These are phyloP conservation scores for Poeciliopsis occidentalis DNA, from an alignment of 2,113 vertebrate species.

Conservation along the genomic window DNA sequence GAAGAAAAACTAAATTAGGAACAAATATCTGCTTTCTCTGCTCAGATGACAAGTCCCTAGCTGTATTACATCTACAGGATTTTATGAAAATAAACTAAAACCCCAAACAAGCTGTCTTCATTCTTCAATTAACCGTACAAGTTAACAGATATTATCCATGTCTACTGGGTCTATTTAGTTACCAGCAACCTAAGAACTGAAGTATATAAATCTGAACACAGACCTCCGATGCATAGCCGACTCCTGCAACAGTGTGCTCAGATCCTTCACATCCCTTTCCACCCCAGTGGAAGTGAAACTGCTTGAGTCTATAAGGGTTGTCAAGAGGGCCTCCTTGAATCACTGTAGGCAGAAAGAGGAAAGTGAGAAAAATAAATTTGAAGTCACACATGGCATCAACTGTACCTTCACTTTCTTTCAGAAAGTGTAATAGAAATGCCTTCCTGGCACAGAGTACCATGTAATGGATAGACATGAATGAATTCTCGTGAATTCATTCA, in stretches of 20 bases:
- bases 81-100: neutral
- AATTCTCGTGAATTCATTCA: too few relatives aligned
- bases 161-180: neutral
- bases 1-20: neutral
- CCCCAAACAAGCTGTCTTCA: too few relatives aligned
- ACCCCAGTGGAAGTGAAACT: conserved; percentile 98
- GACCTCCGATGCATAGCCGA: conserved; percentile 90
- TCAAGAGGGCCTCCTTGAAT: conserved; percentile 90
- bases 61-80: neutral
- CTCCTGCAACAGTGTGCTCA: conserved; percentile 91
- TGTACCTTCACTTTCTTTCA: neutral
- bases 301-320: conserved; percentile 89
- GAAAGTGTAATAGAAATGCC: conserved; percentile 5
- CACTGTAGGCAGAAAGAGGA: conserved; percentile 71
- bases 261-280: conserved; percentile 87
- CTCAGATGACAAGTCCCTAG: too few relatives aligned
- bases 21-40: too few relatives aligned
- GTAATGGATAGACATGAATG: too few relatives aligned
- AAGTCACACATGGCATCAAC: neutral
- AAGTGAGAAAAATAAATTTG: neutral
- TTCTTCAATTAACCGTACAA: neutral
- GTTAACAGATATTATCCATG: neutral
- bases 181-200: neutral
- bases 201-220: conserved; percentile 20
- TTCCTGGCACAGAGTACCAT: neutral